Evolutionary conservation across 1,140 invertebrate species (phyloP).

Genomic region (Colletes latitarsis): DNA sequence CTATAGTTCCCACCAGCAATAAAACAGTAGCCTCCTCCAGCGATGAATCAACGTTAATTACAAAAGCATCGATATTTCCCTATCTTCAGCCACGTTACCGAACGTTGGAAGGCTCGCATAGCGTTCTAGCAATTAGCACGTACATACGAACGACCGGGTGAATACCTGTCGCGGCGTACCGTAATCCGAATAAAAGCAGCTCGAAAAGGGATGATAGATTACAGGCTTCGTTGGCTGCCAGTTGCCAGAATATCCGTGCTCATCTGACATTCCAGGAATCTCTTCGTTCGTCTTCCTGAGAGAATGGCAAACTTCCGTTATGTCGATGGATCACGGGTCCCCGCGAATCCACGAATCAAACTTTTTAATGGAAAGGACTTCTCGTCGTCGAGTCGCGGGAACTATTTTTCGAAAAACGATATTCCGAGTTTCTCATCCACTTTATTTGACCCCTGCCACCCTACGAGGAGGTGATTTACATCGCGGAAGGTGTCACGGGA

Average conservation of each 20-base stretch:
- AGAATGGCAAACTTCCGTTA: constrained; percentile 43
- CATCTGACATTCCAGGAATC: not conserved
- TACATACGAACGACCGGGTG: not conserved
- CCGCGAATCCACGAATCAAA: constrained; percentile 55
- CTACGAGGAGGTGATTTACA: constrained; percentile 54
- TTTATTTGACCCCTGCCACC: constrained; percentile 21
- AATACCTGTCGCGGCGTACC: constrained; percentile 15
- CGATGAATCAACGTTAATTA: not conserved
- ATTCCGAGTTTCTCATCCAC: constrained; percentile 47
- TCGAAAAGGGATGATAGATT: constrained; percentile 35
- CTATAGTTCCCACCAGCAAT: too few relatives aligned
- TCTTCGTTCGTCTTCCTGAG: not conserved
- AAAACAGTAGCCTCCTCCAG: too few relatives aligned
- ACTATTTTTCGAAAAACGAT: constrained; percentile 57
- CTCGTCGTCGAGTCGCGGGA: constrained; percentile 2
- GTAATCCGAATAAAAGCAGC: constrained; percentile 30
- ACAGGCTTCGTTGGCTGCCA: not conserved
- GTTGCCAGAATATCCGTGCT: not conserved
- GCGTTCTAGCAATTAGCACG: constrained; percentile 14
- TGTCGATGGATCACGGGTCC: constrained; percentile 12
- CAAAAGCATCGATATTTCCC: not conserved
- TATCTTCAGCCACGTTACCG: too few relatives aligned
- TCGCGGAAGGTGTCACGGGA: constrained; percentile 40
- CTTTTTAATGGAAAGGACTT: constrained; percentile 63
- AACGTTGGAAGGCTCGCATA: not conserved